Evolutionary conservation across 2,113 vertebrate species (phyloP).

Genomic region (Formicarius rufipectus): DNA sequence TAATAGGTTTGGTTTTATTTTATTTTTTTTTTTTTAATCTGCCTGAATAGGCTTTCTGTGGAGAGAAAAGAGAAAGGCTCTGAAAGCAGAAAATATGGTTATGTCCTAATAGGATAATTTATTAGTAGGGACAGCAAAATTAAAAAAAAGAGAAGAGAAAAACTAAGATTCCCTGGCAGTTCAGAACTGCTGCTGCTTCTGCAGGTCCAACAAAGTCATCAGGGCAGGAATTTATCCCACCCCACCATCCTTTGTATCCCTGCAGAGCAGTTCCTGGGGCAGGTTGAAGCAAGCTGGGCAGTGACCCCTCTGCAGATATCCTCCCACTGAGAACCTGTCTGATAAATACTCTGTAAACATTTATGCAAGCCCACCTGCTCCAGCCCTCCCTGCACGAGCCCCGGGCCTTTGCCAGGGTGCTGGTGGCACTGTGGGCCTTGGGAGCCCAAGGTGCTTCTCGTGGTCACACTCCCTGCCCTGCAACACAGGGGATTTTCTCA

Average conservation of each 20-base stretch:
- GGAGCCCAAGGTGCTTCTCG: background rate
- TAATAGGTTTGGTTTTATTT: too few species aligned
- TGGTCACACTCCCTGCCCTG: background rate
- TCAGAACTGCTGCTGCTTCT: background rate
- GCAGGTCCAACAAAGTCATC: background rate
- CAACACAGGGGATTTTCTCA: background rate
- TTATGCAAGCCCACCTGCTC: background rate
- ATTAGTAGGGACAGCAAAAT: background rate
- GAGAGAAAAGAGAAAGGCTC: background rate
- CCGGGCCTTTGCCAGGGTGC: background rate
- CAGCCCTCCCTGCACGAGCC: background rate
- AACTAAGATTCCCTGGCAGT: background rate
- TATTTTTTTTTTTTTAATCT: background rate
- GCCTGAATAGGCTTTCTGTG: slow-evolving; percentile 6
- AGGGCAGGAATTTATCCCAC: background rate
- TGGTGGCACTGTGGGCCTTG: background rate
- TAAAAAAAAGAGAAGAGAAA: background rate
- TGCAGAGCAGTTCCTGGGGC: background rate
- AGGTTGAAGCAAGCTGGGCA: background rate
- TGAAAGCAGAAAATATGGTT: background rate
- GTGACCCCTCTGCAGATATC: background rate
- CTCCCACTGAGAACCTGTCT: background rate
- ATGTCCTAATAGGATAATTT: background rate
- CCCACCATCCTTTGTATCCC: background rate
- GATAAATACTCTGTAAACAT: background rate